These are phyloP conservation scores for Leiothrix lutea DNA, from an alignment of 2,113 vertebrate genomes.

Conservation along the genomic window DNA sequence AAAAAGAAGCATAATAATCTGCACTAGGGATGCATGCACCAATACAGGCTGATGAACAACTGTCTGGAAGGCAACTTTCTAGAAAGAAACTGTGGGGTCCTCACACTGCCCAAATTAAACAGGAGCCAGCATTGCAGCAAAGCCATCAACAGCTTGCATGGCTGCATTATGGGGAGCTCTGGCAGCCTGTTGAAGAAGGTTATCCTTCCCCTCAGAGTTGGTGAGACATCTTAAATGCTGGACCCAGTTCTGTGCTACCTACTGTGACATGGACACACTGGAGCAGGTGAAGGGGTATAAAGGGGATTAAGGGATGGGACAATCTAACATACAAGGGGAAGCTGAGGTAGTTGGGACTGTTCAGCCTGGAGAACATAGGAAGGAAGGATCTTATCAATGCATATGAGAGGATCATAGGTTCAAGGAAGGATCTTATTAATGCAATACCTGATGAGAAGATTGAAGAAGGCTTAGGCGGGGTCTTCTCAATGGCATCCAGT, in stretches of 20 bases:
- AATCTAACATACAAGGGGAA: not conserved
- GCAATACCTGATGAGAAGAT: not conserved
- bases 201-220: not conserved
- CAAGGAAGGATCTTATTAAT: not conserved
- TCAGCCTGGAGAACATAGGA: not conserved
- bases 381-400: not conserved
- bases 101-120: not conserved
- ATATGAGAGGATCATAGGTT: not conserved
- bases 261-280: not conserved
- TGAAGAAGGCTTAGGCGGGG: not conserved
- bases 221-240: rapidly evolving
- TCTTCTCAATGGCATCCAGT: not conserved
- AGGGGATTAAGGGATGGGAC: not conserved
- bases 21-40: not conserved
- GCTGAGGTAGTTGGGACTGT: not conserved
- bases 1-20: not conserved
- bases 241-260: not conserved
- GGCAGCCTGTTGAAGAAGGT: not conserved
- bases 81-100: not conserved
- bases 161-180: not conserved
- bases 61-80: not conserved
- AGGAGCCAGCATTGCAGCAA: not conserved
- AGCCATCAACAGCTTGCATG: not conserved
- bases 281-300: not conserved
- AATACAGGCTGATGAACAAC: not conserved